Conservation (phyloP, 1,140 invertebrate genomes). For the Aphaenogaster ashmeadi region DNA sequence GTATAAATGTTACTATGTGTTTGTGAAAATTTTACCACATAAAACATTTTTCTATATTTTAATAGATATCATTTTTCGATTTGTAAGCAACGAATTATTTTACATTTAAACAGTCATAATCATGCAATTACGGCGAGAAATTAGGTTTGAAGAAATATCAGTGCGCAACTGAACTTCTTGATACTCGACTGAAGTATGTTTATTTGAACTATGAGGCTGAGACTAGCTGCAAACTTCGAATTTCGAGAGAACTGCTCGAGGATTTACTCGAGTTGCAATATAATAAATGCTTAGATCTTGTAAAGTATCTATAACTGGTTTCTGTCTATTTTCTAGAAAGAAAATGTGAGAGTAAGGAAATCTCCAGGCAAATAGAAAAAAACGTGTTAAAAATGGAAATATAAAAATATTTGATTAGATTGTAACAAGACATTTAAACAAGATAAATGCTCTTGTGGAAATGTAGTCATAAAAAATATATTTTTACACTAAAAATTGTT, state of each 20-base stretch:
- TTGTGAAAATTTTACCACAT: neutral
- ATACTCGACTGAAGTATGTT: conserved; percentile 42
- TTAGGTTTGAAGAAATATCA: conserved; percentile 31
- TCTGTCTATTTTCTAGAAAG: neutral
- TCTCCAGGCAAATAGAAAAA: neutral
- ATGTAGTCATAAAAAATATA: neutral
- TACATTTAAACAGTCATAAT: conserved; percentile 15
- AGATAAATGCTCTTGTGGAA: neutral
- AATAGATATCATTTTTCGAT: neutral
- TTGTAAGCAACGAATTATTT: neutral
- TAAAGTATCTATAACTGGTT: conserved; percentile 48
- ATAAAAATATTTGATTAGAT: neutral
- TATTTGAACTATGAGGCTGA: conserved; percentile 45
- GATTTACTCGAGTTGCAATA: conserved; percentile 54
- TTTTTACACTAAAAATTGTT: neutral
- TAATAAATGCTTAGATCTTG: conserved; percentile 67
- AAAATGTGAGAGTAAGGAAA: neutral
- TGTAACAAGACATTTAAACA: neutral
- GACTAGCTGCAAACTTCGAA: conserved; percentile 19
- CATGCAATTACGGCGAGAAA: neutral
- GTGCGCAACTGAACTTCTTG: conserved; percentile 32
- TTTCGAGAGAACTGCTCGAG: conserved; percentile 46
- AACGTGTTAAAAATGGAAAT: neutral
- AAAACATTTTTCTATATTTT: neutral
- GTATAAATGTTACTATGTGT: neutral